Conservation (phyloP, 2,888 invertebrate species). For the Molanna angustata region DNA sequence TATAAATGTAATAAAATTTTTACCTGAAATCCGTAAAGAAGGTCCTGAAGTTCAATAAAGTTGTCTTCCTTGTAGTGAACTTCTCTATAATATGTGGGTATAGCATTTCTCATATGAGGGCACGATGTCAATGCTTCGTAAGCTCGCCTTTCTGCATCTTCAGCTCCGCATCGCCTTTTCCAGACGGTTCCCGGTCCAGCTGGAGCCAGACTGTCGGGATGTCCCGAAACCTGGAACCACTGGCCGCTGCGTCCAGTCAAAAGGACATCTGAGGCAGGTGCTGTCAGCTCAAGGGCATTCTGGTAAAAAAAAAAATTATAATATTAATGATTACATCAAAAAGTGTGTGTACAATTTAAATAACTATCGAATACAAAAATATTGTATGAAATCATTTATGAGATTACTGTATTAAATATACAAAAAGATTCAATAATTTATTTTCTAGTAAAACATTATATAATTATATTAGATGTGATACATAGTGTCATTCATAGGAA, state of each 20-base stretch:
- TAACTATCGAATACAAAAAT: no score
- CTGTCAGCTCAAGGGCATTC: constrained; percentile 89
- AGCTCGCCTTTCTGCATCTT: constrained; percentile 71
- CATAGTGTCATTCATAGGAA: no score
- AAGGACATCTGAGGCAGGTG: constrained; percentile 84
- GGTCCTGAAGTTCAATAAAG: constrained; percentile 94
- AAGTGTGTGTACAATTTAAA: no score
- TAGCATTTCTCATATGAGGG: constrained; percentile 65
- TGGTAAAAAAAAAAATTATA: constrained; percentile 57
- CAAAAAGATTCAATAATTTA: no score
- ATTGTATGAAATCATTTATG: no score
- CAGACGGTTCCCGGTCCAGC: constrained; percentile 92
- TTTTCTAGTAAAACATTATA: no score
- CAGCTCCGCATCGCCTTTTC: constrained; percentile 77
- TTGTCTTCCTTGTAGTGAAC: constrained; percentile 74
- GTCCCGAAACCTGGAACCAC: constrained; percentile 93
- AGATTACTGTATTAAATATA: no score
- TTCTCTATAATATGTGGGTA: constrained; percentile 83
- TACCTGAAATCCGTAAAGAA: constrained; percentile 78
- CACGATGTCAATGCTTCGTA: constrained; percentile 81
- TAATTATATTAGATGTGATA: no score
- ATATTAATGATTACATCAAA: no score
- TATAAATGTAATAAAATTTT: constrained; percentile 9
- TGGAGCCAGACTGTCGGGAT: constrained; percentile 88
- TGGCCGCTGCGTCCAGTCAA: constrained; percentile 64